These are phyloP conservation scores for Forbesichthys agassizii DNA, from an alignment of 2,113 vertebrate species.

Conservation along the genomic window DNA sequence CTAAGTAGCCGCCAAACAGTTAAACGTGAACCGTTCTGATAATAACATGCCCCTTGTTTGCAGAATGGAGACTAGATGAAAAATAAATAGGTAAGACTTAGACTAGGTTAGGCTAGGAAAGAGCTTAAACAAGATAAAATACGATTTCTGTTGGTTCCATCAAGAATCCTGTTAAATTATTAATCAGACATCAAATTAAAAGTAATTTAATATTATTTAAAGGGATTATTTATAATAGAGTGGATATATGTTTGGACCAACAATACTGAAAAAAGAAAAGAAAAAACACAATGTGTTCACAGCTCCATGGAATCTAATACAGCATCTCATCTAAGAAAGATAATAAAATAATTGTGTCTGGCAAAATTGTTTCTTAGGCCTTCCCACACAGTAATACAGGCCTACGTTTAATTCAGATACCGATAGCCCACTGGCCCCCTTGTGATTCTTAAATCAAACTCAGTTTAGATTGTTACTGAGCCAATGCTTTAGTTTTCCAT, in stretches of 20 bases:
- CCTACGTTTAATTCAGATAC: neutral
- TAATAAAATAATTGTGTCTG: constrained; percentile 13
- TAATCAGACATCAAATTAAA: too few species aligned
- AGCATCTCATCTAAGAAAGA: constrained; percentile 29
- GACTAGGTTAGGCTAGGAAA: constrained; percentile 3
- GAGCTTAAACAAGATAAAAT: constrained; percentile 35
- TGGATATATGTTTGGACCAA: too few species aligned
- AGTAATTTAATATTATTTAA: too few species aligned
- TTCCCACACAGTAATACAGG: constrained; percentile 7
- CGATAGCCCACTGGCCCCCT: constrained; percentile 25
- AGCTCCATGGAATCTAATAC: constrained; percentile 9
- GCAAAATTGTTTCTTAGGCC: constrained; percentile 30
- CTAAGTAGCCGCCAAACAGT: neutral
- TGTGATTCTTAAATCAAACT: constrained; percentile 25
- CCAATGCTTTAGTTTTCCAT: constrained; percentile 44
- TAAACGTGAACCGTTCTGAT: constrained; percentile 4
- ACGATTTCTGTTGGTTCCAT: constrained; percentile 1
- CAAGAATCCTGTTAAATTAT: too few species aligned
- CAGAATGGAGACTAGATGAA: constrained; percentile 8
- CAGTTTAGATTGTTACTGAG: constrained; percentile 19
- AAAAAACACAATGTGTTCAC: constrained; percentile 23
- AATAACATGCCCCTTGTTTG: constrained; percentile 3
- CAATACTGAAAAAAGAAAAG: constrained; percentile 27
- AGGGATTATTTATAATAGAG: too few species aligned
- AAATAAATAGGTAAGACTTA: too few species aligned